Percentiles rank a stretch among this genome's conserved stretches.
Evolutionary conservation across 1,140 invertebrate genomes (phyloP).

Genomic region (Neodiprion virginianus): DNA sequence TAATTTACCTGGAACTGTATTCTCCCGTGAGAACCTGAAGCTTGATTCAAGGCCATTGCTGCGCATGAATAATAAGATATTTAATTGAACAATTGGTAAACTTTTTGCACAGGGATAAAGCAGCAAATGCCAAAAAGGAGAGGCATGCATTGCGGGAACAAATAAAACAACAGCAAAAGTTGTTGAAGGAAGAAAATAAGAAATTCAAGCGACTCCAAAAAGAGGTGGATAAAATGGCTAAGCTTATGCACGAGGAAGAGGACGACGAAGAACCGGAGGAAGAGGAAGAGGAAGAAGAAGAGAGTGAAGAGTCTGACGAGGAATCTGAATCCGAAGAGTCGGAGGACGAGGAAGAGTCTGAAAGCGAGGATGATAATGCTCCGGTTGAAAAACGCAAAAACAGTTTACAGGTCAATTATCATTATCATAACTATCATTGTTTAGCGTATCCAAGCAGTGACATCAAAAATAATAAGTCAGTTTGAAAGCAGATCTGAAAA

Average conservation of each 20-base stretch:
- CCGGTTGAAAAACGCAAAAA: slow-evolving; percentile 48
- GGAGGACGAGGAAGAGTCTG: slow-evolving; percentile 68
- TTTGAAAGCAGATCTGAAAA: background rate
- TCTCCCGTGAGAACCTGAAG: too few relatives aligned
- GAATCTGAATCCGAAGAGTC: slow-evolving; percentile 66
- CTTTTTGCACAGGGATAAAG: slow-evolving; percentile 66
- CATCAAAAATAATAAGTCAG: too few relatives aligned
- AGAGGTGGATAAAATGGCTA: slow-evolving; percentile 89
- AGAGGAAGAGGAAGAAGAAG: slow-evolving; percentile 67
- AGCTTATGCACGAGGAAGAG: slow-evolving; percentile 78
- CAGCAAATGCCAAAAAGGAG: slow-evolving; percentile 79
- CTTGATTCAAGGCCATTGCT: background rate
- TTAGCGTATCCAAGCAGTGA: too few relatives aligned
- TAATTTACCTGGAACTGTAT: too few relatives aligned
- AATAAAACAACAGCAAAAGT: slow-evolving; percentile 79
- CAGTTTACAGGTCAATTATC: slow-evolving; percentile 45
- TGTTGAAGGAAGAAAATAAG: slow-evolving; percentile 76
- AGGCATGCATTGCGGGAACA: slow-evolving; percentile 77
- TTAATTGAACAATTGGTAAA: background rate
- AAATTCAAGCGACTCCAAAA: slow-evolving; percentile 81
- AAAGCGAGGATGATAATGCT: slow-evolving; percentile 68
- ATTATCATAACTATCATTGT: background rate
- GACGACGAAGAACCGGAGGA: slow-evolving; percentile 70
- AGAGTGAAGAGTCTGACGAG: slow-evolving; percentile 70
- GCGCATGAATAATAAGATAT: slow-evolving; percentile 1